Percentiles rank a stretch among this genome's conserved stretches.
phyloP scores from a whole-genome alignment of 2,797 vertebrate genomes.

The Nannoperca australis region DNA sequence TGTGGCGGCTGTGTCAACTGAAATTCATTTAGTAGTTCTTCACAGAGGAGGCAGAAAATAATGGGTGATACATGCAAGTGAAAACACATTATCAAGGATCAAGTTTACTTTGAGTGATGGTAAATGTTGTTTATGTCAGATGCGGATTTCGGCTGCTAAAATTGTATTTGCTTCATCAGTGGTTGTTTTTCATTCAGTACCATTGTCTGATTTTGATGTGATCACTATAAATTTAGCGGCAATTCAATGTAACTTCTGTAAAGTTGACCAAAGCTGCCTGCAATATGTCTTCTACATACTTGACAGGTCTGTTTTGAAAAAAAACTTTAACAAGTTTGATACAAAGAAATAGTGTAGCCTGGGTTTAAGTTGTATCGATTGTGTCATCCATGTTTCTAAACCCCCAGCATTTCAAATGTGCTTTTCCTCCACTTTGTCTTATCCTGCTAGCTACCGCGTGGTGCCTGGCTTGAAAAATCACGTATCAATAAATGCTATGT shows the following conservation, averaged over 20 bases:
- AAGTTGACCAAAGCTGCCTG: background rate
- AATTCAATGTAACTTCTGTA: background rate
- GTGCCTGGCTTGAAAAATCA: conserved; percentile 60
- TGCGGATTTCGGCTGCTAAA: conserved; percentile 9
- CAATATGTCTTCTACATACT: conserved; percentile 30
- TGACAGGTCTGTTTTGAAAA: conserved; percentile 52
- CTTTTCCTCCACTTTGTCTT: conserved; percentile 66
- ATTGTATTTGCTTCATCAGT: background rate
- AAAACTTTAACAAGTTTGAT: conserved; percentile 49
- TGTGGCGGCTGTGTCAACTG: conserved; percentile 43
- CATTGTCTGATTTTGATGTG: conserved; percentile 15
- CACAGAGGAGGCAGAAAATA: conserved; percentile 69
- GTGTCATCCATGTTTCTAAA: conserved; percentile 59
- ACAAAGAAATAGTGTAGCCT: conserved; percentile 51
- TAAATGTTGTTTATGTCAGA: conserved; percentile 40
- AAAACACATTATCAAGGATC: conserved; percentile 61
- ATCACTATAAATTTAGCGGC: background rate
- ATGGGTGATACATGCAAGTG: conserved; percentile 61
- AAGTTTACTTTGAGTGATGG: conserved; percentile 62
- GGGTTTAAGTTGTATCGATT: conserved; percentile 64
- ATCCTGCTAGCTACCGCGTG: conserved; percentile 45
- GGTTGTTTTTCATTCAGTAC: conserved; percentile 1
- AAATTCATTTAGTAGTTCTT: conserved; percentile 77
- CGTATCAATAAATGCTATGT: conserved; percentile 65
- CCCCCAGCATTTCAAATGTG: conserved; percentile 67